A percentile compares a stretch with the other conserved stretches of the same genome.
phyloP scores from a whole-genome alignment of 1,140 invertebrate species.

The Oreohelix idahoensis region DNA sequence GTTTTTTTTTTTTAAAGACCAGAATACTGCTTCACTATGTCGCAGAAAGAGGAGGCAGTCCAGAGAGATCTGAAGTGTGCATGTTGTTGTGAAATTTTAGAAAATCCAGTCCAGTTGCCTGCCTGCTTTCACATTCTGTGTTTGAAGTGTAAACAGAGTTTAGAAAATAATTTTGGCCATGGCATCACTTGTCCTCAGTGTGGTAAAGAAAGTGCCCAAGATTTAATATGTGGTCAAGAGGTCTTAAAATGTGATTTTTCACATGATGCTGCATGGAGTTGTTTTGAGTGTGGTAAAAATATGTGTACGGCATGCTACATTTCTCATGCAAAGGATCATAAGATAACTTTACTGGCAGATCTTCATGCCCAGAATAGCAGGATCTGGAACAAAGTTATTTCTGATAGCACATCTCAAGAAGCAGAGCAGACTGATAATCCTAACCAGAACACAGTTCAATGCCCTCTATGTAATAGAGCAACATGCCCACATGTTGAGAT shows the following conservation, averaged over 20 bases:
- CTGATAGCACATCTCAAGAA: not conserved
- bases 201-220: not conserved
- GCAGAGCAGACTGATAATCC: not conserved
- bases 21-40: constrained; percentile 4
- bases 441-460: not conserved
- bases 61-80: constrained; percentile 1
- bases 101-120: not conserved
- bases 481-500: not conserved
- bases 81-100: not conserved
- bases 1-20: too few species aligned
- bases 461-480: not conserved
- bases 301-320: not conserved
- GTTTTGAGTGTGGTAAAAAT: not conserved
- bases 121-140: constrained; percentile 2
- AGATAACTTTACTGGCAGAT: too few species aligned
- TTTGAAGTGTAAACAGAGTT: not conserved
- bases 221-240: not conserved
- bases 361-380: not conserved
- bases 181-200: not conserved
- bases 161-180: not conserved
- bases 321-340: not conserved
- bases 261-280: not conserved
- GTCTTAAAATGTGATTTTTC: not conserved
- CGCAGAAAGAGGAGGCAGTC: not conserved
- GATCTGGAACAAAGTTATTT: not conserved